Evolutionary conservation across 2,113 vertebrate species (phyloP).

Genomic region (Silurus meridionalis): DNA sequence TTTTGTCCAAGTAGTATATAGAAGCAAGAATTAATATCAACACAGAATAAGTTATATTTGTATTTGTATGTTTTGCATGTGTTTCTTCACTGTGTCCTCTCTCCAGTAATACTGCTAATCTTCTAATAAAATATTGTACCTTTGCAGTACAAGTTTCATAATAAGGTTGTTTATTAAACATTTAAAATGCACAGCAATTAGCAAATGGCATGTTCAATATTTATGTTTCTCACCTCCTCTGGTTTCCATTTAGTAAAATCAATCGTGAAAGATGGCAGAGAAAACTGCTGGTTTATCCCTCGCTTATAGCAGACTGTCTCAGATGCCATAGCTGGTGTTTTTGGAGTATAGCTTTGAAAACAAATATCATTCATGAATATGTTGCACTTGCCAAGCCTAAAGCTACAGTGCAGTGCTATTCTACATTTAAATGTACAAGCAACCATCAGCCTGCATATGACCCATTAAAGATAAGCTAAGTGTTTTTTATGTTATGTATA

Average conservation of each 20-base stretch:
- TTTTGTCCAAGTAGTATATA: not conserved
- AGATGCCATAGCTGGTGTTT: slow-evolving; percentile 83
- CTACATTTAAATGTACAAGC: not conserved
- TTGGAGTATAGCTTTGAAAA: slow-evolving; percentile 85
- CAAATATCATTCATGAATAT: not conserved
- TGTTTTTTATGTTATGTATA: not conserved
- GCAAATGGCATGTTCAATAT: not conserved
- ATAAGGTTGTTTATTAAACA: not conserved
- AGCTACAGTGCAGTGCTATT: not conserved
- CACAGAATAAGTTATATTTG: not conserved
- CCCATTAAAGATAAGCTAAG: not conserved
- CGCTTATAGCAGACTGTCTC: slow-evolving; percentile 96
- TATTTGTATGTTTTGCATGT: not conserved
- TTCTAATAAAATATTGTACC: not conserved
- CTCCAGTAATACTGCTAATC: not conserved
- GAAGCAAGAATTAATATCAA: not conserved
- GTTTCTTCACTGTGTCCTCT: not conserved
- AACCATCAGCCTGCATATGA: not conserved
- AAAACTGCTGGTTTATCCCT: slow-evolving; percentile 96
- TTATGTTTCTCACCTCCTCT: slow-evolving; percentile 82
- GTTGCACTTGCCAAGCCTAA: not conserved
- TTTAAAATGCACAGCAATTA: not conserved
- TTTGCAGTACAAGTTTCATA: not conserved
- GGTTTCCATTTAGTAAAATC: slow-evolving; percentile 96
- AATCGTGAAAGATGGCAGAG: slow-evolving; percentile 94